A percentile compares a stretch with the other conserved stretches of the same genome.
phyloP scores from a whole-genome alignment of 2,113 vertebrate species.

The Xenopus borealis region DNA sequence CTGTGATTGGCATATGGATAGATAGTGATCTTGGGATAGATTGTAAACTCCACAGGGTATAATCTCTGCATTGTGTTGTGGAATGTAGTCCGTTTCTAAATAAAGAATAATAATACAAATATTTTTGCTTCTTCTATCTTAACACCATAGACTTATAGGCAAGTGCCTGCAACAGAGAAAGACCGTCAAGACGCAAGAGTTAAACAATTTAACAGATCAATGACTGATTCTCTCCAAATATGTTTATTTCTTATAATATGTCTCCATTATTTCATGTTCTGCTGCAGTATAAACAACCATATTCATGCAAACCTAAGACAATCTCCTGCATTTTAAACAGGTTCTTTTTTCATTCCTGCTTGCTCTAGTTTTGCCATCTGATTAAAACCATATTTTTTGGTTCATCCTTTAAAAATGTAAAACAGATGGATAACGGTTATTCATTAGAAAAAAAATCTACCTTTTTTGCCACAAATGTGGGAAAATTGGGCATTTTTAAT shows the following conservation, averaged over 20 bases:
- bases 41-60: too few relatives aligned
- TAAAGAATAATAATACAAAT: too few relatives aligned
- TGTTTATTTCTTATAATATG: conserved; percentile 48
- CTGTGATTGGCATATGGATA: too few relatives aligned
- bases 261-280: conserved; percentile 55
- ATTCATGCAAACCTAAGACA: conserved; percentile 45
- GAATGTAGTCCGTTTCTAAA: too few relatives aligned
- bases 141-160: too few relatives aligned
- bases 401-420: conserved; percentile 64
- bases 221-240: conserved; percentile 33
- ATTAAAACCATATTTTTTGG: conserved; percentile 67
- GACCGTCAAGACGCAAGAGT: not conserved
- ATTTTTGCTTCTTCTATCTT: too few relatives aligned
- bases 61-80: too few relatives aligned
- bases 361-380: conserved; percentile 62
- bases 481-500: conserved; percentile 64
- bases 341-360: conserved; percentile 59
- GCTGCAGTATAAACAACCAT: conserved; percentile 56
- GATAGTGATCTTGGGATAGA: too few relatives aligned
- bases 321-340: conserved; percentile 54
- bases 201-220: not conserved
- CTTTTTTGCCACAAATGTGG: conserved; percentile 57
- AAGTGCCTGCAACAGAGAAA: not conserved
- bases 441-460: conserved; percentile 53
- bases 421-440: conserved; percentile 66